These are phyloP conservation scores for Halcyon chelicuti DNA, from an alignment of 2,797 vertebrate genomes.

Conservation along the genomic window DNA sequence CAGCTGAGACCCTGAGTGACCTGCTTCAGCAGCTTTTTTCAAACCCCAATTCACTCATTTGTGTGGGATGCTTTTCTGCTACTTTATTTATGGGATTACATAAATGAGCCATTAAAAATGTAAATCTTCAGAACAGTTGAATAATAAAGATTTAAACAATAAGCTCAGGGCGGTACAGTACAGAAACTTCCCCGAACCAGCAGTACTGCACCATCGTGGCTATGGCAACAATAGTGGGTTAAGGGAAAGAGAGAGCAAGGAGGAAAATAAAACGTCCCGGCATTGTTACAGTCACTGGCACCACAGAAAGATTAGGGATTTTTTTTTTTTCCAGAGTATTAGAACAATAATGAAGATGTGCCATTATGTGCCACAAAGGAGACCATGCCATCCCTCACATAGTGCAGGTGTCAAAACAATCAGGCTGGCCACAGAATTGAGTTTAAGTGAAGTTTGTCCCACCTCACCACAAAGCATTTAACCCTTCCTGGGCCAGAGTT, in stretches of 20 bases:
- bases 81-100: conserved; percentile 91
- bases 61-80: conserved; percentile 84
- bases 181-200: conserved; percentile 71
- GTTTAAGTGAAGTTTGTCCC: conserved; percentile 77
- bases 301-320: conserved; percentile 79
- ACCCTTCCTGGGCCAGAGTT: conserved; percentile 71
- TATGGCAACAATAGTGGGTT: conserved; percentile 80
- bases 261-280: conserved; percentile 74
- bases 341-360: conserved; percentile 84
- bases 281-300: conserved; percentile 75
- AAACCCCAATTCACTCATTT: conserved; percentile 83
- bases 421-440: conserved; percentile 50
- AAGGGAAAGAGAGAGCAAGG: conserved; percentile 66
- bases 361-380: conserved; percentile 79
- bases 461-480: conserved; percentile 74
- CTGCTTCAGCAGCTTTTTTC: conserved; percentile 82
- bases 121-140: conserved; percentile 88
- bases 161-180: conserved; percentile 82
- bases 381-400: conserved; percentile 73
- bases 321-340: conserved; percentile 63
- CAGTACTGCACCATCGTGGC: conserved; percentile 73
- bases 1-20: conserved; percentile 88
- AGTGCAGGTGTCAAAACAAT: conserved; percentile 79
- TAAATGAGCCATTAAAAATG: conserved; percentile 91
- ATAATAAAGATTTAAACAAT: conserved; percentile 88